These are phyloP conservation scores for Salvator merianae DNA, from an alignment of 2,113 vertebrate species.

Conservation along the genomic window DNA sequence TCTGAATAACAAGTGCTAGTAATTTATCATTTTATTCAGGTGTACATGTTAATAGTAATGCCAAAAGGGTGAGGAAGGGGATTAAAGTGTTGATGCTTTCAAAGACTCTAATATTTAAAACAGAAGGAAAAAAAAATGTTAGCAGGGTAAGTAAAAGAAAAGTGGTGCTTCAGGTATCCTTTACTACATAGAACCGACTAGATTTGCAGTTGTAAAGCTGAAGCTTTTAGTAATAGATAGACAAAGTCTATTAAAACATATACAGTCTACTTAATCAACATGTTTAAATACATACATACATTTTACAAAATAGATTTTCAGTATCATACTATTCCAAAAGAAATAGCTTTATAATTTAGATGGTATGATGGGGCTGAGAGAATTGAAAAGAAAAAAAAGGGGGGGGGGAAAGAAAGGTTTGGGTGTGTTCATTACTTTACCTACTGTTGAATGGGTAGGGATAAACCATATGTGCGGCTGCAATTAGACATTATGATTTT, in stretches of 20 bases:
- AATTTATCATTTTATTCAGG: not conserved
- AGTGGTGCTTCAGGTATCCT: not conserved
- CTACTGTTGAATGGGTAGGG: constrained; percentile 57
- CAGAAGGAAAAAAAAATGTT: not conserved
- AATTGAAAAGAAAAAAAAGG: constrained; percentile 16
- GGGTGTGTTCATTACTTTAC: constrained; percentile 66
- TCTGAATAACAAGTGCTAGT: no score
- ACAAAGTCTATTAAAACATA: not conserved
- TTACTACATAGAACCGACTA: not conserved
- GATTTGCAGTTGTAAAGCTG: not conserved
- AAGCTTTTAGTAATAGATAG: not conserved
- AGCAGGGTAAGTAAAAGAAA: not conserved
- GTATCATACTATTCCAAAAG: not conserved
- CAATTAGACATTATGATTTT: constrained; percentile 74
- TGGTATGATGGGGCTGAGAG: constrained; percentile 34
- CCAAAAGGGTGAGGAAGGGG: not conserved
- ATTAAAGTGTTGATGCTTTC: no score
- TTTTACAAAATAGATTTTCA: not conserved
- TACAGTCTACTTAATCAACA: not conserved
- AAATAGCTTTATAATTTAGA: constrained; percentile 28
- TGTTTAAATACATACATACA: no score
- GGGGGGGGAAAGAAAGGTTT: constrained; percentile 50
- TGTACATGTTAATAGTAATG: not conserved
- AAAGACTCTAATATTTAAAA: not conserved
- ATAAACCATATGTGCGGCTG: constrained; percentile 63